Evolutionary conservation across 2,797 vertebrate genomes (phyloP), one percentile per base, ranked within the genome.

Genomic region (Naso thynnoides): DNA sequence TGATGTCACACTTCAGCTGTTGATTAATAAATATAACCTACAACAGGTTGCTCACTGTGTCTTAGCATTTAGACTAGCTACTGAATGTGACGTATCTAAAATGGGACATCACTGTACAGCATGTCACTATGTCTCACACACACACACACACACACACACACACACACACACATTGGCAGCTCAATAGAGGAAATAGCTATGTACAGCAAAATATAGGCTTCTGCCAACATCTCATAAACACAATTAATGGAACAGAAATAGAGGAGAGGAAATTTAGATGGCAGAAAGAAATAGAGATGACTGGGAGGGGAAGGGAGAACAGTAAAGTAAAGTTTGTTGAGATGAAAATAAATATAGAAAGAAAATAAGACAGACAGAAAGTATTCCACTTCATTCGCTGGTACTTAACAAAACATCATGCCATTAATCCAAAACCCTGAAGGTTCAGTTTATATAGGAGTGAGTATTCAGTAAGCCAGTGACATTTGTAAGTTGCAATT

Each of bases 171-270:
- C 48, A 42, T 21, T 85, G 85, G 85, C 82, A 87, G 76, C 86
- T 88, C 86, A 86, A 89, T 87, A 88, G 77, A 89, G 86, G 76
- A 73, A 85, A 74, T 39, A 19, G 76, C 74, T 68, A 77, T 62
- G 73, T 73, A 82, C 56, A 73, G 75, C 86, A 71, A 36, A 36
- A 36, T 78, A 8, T 50, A 24, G 64, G 76, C 73, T 75, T 79
- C 79, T 90, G 88, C 81, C 86, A 91, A 59, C 57, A 67, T 78
- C 80, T 82, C 61, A 80, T 62, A 61, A 74, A 76, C 62, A 64
- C 75, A 83, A 81, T 64, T 62, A 76, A 36, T 49, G 42, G 59
- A 74, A 57, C 15, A 23, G 23, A n/a, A 33, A 44, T 15, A 41
- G 31, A 65, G 24, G 44, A 42, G 15, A 26, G 41, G 36, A 48